Base-by-base conservation (phyloP, 2,113 vertebrate species). In the Copsychus sechellarum region DNA sequence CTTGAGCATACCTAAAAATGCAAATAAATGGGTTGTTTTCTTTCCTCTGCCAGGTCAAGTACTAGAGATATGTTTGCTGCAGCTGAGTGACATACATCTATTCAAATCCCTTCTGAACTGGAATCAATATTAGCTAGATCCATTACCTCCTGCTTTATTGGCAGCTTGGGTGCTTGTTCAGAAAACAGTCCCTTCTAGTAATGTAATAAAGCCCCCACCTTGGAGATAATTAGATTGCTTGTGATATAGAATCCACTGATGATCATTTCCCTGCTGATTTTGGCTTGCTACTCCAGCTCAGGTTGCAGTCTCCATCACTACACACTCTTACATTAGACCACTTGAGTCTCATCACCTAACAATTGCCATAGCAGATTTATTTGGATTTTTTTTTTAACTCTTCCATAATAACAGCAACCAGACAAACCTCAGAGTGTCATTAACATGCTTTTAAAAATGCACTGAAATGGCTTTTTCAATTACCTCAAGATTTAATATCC, bases 161-260 rank as follows among this genome's bases (percentile, higher is more conserved):
- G 77, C 93, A 95, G 92, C 48, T 95, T 82, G 81, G 95, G 60
- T 93, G 70, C 93, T 95, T 91, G 73, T 84, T 93, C 95, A 92
- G 91, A 96, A 93, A 96, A 87, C 96, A 97, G 83, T 84, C 92
- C 61, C 69, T 93, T 60, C 57, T 53, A 92, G 77, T 95, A 97
- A 95, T 87, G 81, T 76, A 97, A 96, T 96, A 95, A 96, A 89
- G 53, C 81, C 84, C 77, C 86, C 91, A 93, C 93, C 95, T 91
- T 76, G 45, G 81, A 95, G 91, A 85, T 95, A 95, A 96, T 97
- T 84, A 91, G 51, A 88, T 95, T 91, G 77, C 34, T 86, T 95
- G 81, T 76, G 95, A 95, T 92, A 85, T 4, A 97, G 73, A 77
- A 95, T 89, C 84, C 70, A 96, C 81, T 34, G 89, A 91, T 53